These are phyloP conservation scores for Iphiclides podalirius DNA, from an alignment of 2,888 invertebrate species.

Conservation along the genomic window DNA sequence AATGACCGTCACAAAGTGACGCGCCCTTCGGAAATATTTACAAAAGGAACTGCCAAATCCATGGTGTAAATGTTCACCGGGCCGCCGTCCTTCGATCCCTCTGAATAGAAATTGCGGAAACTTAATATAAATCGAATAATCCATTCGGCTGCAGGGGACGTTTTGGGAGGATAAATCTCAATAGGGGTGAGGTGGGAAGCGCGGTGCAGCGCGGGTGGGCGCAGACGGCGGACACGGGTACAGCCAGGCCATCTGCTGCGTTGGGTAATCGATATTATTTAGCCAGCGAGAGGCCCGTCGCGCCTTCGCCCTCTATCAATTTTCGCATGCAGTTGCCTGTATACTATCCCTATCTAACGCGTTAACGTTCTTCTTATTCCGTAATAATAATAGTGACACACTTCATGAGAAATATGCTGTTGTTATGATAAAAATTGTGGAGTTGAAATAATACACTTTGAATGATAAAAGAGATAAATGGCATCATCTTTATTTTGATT, in stretches of 20 bases:
- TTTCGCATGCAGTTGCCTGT: slow-evolving; percentile 15
- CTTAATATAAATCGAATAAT: slow-evolving; percentile 79
- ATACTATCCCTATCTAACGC: not conserved
- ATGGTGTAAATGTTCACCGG: slow-evolving; percentile 56
- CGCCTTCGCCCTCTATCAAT: slow-evolving; percentile 24
- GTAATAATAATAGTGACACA: not conserved
- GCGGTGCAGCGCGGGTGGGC: slow-evolving; percentile 50
- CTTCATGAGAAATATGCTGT: not conserved
- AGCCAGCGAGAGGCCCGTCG: slow-evolving; percentile 48
- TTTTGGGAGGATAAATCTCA: slow-evolving; percentile 74
- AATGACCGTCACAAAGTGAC: slow-evolving; percentile 56
- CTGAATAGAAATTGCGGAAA: slow-evolving; percentile 75
- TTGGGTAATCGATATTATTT: slow-evolving; percentile 76
- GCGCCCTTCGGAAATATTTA: slow-evolving; percentile 65
- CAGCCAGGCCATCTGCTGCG: slow-evolving; percentile 73
- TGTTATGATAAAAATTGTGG: not conserved
- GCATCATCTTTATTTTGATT: not conserved
- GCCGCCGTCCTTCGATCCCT: slow-evolving; percentile 54
- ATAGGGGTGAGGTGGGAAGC: slow-evolving; percentile 64
- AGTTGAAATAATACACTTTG: too few species aligned
- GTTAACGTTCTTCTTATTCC: too few species aligned
- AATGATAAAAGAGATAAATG: not conserved
- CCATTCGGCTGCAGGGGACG: slow-evolving; percentile 68
- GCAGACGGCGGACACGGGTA: slow-evolving; percentile 44
- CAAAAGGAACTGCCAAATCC: slow-evolving; percentile 57